Evolutionary conservation across 2,113 vertebrate species (phyloP).

Genomic region (Antechinus flavipes): DNA sequence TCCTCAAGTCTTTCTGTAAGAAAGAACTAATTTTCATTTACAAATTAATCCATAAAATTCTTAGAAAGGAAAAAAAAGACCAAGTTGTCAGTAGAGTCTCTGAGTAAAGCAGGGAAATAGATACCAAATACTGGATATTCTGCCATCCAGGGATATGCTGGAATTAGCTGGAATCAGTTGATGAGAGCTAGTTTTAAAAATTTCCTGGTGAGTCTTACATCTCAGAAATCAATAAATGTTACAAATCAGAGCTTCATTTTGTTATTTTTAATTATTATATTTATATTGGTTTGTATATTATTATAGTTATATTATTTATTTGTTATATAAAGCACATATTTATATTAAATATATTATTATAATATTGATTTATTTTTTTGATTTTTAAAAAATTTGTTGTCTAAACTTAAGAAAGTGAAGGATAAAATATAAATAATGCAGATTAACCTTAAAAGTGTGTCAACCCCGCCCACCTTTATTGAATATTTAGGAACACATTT

Average conservation of each 20-base stretch:
- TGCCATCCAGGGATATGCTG: neutral
- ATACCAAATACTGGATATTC: neutral
- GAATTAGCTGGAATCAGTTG: neutral
- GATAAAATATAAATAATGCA: neutral
- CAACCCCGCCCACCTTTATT: neutral
- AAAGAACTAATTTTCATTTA: neutral
- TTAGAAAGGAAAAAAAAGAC: neutral
- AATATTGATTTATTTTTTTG: no score
- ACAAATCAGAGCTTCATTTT: neutral
- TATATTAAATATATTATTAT: no score
- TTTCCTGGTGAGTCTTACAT: neutral
- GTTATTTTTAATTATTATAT: neutral
- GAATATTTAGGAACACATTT: neutral
- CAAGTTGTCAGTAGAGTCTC: neutral
- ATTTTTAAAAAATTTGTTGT: no score
- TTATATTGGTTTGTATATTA: no score
- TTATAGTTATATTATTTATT: no score
- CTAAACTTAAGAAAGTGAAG: neutral
- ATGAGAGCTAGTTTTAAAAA: neutral
- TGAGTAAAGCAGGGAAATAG: no score
- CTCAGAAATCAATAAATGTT: neutral
- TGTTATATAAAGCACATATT: no score
- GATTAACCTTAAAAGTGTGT: neutral
- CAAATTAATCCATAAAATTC: neutral
- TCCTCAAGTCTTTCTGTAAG: neutral